phyloP scores from a whole-genome alignment of 2,113 vertebrate genomes.

The Galemys pyrenaicus region DNA sequence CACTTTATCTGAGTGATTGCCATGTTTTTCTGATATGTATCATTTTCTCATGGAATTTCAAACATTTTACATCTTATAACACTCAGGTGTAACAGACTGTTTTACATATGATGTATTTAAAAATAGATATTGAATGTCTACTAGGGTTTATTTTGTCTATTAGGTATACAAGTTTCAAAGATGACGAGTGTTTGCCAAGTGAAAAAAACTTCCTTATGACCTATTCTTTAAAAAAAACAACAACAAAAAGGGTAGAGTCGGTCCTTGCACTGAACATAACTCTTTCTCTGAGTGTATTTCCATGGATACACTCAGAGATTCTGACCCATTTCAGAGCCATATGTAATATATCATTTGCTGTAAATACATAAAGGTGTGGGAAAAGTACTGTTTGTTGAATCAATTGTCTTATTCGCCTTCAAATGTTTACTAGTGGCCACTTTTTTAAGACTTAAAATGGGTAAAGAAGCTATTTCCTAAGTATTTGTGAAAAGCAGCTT shows the following conservation, averaged over 20 bases:
- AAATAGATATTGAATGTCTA: not conserved
- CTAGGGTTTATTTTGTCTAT: not conserved
- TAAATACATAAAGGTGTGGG: not conserved
- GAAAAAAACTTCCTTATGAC: not conserved
- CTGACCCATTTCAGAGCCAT: not conserved
- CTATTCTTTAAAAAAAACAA: not conserved
- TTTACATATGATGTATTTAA: not conserved
- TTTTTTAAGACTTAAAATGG: not conserved
- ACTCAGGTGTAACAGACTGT: not conserved
- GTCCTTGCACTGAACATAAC: not conserved
- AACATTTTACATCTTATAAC: not conserved
- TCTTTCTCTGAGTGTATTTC: not conserved
- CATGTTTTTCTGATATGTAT: not conserved
- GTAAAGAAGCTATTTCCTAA: not conserved
- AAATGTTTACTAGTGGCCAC: not conserved
- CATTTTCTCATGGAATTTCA: not conserved
- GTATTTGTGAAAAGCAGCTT: not conserved
- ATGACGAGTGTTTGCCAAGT: not conserved
- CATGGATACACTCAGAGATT: not conserved
- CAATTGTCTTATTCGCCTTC: not conserved
- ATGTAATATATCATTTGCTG: not conserved
- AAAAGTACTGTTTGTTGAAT: not conserved
- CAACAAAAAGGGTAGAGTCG: not conserved
- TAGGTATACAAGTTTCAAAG: not conserved
- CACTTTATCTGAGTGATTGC: not conserved